phyloP scores from a whole-genome alignment of 1,140 invertebrate species.

The Meteorus sp. region DNA sequence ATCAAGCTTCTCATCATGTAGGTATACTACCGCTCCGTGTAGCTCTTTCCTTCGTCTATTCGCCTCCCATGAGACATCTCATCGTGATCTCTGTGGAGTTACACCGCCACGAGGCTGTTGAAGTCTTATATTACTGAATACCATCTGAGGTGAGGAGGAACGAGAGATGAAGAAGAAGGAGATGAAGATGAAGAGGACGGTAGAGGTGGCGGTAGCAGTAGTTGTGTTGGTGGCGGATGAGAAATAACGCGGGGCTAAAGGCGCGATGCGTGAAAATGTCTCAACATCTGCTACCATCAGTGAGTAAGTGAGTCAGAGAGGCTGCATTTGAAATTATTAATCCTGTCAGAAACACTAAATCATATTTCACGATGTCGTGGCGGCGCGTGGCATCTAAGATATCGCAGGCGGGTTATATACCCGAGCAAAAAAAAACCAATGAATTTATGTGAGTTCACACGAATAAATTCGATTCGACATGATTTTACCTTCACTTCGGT shows the following conservation, averaged over 20 bases:
- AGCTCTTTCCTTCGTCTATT: background rate
- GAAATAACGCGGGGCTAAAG: background rate
- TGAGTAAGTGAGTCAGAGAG: constrained; percentile 14
- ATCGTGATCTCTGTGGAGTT: background rate
- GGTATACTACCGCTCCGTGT: background rate
- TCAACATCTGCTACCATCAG: constrained; percentile 46
- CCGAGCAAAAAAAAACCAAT: constrained; percentile 7
- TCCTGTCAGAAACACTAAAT: constrained; percentile 52
- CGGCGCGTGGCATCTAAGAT: background rate
- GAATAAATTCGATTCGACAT: too few species aligned
- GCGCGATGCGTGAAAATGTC: constrained; percentile 42
- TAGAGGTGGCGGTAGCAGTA: too few species aligned
- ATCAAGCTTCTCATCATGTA: constrained; percentile 10
- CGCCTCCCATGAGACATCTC: background rate
- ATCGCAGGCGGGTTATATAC: background rate
- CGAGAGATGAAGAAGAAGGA: background rate
- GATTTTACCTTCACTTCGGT: too few species aligned
- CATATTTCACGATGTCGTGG: constrained; percentile 32
- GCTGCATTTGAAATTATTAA: constrained; percentile 48
- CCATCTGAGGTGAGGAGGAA: too few species aligned
- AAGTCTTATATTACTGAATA: too few species aligned
- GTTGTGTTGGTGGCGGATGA: too few species aligned
- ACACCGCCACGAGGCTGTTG: background rate
- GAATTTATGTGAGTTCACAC: too few species aligned
- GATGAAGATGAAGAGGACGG: too few species aligned